These are phyloP conservation scores for Galaxias olidus DNA, from an alignment of 2,797 vertebrate genomes.

Conservation along the genomic window DNA sequence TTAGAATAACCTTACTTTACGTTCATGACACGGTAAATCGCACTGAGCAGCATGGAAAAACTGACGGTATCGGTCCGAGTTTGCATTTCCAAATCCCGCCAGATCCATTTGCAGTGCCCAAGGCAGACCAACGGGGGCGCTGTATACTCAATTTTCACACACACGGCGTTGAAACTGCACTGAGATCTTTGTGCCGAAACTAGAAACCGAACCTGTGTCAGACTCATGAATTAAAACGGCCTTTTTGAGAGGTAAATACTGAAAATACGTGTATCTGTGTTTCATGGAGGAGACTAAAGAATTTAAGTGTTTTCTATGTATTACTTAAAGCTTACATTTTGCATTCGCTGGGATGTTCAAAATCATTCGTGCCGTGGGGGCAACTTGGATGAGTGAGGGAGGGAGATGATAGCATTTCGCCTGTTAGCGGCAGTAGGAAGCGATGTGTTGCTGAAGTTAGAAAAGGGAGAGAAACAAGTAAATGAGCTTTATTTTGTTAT, in stretches of 20 bases:
- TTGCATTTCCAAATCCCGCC: conserved; percentile 58
- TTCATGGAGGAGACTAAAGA: conserved; percentile 21
- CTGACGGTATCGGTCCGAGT: no score
- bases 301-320: conserved; percentile 27
- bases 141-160: conserved; percentile 50
- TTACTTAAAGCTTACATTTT: conserved; percentile 52
- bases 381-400: conserved; percentile 69
- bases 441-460: conserved; percentile 74
- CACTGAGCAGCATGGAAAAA: no score
- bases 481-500: conserved; percentile 53
- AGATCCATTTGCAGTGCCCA: conserved; percentile 52
- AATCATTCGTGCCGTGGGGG: conserved; percentile 54
- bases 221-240: conserved; percentile 83
- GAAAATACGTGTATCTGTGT: conserved; percentile 16
- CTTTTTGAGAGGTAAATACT: conserved; percentile 78
- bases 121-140: conserved; percentile 68
- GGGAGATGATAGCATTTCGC: conserved; percentile 66
- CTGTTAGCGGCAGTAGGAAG: conserved; percentile 62
- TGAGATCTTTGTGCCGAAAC: conserved; percentile 84
- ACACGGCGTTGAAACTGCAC: conserved; percentile 50
- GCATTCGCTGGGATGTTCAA: conserved; percentile 53
- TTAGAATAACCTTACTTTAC: no score
- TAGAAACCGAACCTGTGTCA: conserved; percentile 75
- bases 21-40: no score
- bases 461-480: conserved; percentile 75